phyloP scores from a whole-genome alignment of 2,888 invertebrate genomes.

The Actias luna region DNA sequence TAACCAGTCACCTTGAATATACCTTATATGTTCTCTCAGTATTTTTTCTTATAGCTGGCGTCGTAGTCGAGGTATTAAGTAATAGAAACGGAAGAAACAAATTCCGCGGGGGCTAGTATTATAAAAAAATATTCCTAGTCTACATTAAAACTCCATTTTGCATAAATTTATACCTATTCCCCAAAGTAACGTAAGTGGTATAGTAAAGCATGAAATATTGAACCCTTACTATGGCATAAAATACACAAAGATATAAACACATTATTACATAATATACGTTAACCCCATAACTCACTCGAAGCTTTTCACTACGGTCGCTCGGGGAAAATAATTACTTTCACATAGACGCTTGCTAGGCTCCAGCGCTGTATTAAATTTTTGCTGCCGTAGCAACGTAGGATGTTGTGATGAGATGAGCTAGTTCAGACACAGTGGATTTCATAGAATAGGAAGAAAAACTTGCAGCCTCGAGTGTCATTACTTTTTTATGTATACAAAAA shows the following conservation, averaged over 20 bases:
- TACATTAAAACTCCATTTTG: neutral
- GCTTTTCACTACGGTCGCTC: neutral
- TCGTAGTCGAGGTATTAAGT: too few relatives aligned
- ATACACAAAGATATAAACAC: neutral
- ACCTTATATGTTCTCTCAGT: too few relatives aligned
- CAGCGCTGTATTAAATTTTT: neutral
- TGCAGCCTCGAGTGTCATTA: too few relatives aligned
- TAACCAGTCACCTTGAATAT: too few relatives aligned
- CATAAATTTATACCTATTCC: neutral
- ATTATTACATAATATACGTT: neutral
- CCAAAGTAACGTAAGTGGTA: neutral
- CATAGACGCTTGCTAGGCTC: neutral
- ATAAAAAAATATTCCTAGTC: neutral
- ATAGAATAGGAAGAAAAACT: constrained; percentile 28
- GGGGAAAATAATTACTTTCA: neutral
- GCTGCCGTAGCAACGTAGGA: neutral
- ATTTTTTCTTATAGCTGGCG: too few relatives aligned
- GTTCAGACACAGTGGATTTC: constrained; percentile 26
- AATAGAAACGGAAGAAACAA: too few relatives aligned
- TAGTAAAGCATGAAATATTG: neutral
- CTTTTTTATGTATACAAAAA: too few relatives aligned
- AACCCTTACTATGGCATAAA: neutral
- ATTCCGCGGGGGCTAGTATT: neutral
- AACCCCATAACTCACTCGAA: neutral
- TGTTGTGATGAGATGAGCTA: constrained; percentile 17